These are phyloP conservation scores for Steatocranus sp. DNA, from an alignment of 2,797 vertebrate genomes.

Conservation along the genomic window DNA sequence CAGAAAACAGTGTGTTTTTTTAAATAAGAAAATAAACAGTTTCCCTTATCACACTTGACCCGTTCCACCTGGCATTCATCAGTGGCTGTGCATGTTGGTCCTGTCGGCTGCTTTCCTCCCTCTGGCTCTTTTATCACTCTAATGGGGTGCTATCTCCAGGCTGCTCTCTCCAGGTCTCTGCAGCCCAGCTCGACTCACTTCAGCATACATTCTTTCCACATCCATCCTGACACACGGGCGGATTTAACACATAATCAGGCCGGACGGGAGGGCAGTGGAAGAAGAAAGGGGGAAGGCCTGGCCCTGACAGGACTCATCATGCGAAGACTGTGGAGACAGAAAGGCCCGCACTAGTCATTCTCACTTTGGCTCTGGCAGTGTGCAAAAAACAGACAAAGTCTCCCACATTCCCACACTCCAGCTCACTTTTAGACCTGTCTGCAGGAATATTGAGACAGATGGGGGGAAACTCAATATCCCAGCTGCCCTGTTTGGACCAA, in stretches of 20 bases:
- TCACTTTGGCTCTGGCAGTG: conserved; percentile 6
- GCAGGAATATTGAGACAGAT: conserved; percentile 39
- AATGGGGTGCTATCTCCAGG: conserved; percentile 77
- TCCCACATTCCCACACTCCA: conserved; percentile 26
- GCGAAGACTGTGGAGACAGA: conserved; percentile 33
- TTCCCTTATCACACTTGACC: conserved; percentile 72
- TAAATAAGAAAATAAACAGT: conserved; percentile 77
- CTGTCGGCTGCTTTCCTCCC: conserved; percentile 73
- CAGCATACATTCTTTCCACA: conserved; percentile 71
- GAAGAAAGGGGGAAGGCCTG: neutral
- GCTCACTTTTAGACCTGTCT: conserved; percentile 16
- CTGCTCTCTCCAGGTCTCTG: conserved; percentile 56
- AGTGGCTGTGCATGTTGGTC: conserved; percentile 68
- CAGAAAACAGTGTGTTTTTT: conserved; percentile 16
- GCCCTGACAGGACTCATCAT: conserved; percentile 72
- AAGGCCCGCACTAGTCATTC: conserved; percentile 25
- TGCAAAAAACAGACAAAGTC: conserved; percentile 22
- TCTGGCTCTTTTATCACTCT: conserved; percentile 77
- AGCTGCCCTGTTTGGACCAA: conserved; percentile 22
- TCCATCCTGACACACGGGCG: conserved; percentile 66
- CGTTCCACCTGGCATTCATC: conserved; percentile 79
- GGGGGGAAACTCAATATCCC: conserved; percentile 42
- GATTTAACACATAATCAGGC: conserved; percentile 77
- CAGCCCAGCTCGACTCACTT: conserved; percentile 28
- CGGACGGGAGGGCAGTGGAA: conserved; percentile 32